These are phyloP conservation scores for Ceratothoa steindachneri DNA, from an alignment of 2,888 invertebrate species.

Conservation along the genomic window DNA sequence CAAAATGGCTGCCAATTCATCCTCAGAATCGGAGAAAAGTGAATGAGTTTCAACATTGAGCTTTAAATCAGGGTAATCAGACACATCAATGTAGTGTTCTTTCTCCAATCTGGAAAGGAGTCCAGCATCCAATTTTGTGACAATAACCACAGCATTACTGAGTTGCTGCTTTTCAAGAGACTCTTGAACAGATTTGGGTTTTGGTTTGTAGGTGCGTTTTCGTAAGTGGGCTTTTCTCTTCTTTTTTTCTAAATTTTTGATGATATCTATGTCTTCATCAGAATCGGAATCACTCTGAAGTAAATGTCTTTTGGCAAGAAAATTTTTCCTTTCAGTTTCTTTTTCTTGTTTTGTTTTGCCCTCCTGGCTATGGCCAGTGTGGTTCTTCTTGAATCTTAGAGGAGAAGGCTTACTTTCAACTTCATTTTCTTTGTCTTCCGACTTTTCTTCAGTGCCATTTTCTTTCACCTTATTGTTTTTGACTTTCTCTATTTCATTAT, in stretches of 20 bases:
- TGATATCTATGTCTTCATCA: neutral
- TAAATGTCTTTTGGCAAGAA: neutral
- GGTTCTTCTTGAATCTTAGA: neutral
- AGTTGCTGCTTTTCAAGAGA: neutral
- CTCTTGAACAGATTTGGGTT: constrained; percentile 12
- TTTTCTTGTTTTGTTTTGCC: neutral
- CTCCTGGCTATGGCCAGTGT: neutral
- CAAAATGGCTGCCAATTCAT: neutral
- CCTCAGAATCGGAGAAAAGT: constrained; percentile 14
- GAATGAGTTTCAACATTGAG: neutral
- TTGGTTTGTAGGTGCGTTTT: neutral
- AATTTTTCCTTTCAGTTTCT: neutral
- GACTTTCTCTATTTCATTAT: neutral
- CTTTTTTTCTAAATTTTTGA: neutral
- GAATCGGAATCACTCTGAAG: neutral
- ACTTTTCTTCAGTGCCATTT: neutral
- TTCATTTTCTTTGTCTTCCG: neutral
- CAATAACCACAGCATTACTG: neutral
- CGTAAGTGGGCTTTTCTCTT: neutral
- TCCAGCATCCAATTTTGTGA: neutral
- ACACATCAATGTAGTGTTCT: constrained; percentile 17
- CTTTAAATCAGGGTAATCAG: constrained; percentile 24
- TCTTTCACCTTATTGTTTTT: neutral
- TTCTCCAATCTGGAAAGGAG: constrained; percentile 17
- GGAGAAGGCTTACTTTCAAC: neutral